These are phyloP conservation scores for Resseliella maxima DNA, from an alignment of 2,888 invertebrate genomes.

Conservation along the genomic window DNA sequence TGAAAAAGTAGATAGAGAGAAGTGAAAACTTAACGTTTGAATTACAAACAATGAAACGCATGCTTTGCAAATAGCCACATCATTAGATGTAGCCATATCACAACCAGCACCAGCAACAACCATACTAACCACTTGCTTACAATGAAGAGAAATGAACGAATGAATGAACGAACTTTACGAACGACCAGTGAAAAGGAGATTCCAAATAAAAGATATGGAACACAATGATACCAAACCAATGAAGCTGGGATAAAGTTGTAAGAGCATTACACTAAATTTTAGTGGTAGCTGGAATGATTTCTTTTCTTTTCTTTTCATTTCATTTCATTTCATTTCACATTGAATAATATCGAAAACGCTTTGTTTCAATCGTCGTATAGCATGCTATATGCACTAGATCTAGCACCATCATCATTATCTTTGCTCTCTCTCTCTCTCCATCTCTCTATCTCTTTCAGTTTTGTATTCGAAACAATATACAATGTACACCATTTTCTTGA, in stretches of 20 bases:
- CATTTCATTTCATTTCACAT: conserved; percentile 18
- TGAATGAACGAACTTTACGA: neutral
- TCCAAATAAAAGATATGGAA: neutral
- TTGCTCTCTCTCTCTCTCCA: neutral
- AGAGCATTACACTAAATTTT: conserved; percentile 24
- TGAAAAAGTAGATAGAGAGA: conserved; percentile 1
- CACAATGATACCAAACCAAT: conserved; percentile 5
- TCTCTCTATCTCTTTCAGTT: too few relatives aligned
- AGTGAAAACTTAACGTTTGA: conserved; percentile 26
- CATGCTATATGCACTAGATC: neutral
- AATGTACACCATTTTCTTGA: neutral
- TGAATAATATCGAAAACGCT: neutral
- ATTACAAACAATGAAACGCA: conserved; percentile 25
- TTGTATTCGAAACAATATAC: neutral
- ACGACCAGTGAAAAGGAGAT: neutral
- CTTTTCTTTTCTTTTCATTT: too few relatives aligned
- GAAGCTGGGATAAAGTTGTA: conserved; percentile 14
- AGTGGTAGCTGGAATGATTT: neutral
- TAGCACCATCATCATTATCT: conserved; percentile 32
- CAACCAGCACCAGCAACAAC: neutral
- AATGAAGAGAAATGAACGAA: neutral
- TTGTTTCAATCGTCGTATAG: conserved; percentile 9
- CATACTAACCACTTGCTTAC: too few relatives aligned
- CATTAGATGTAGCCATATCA: conserved; percentile 24
- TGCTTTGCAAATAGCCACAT: neutral